These are phyloP conservation scores for Falco berigora DNA, from an alignment of 2,797 vertebrate species.

Conservation along the genomic window DNA sequence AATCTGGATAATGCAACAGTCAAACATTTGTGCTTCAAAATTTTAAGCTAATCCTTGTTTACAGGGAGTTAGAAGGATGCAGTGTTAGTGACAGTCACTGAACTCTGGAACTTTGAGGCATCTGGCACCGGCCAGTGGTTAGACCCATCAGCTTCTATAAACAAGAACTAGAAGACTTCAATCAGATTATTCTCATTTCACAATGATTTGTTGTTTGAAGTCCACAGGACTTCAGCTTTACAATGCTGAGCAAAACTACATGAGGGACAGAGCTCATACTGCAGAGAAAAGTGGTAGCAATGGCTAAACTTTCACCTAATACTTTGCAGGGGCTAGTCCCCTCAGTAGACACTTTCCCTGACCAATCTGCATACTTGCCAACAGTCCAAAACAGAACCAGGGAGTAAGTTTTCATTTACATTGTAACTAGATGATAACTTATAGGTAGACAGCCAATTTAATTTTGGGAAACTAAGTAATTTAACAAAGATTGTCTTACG, in stretches of 20 bases:
- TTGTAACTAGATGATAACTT: not conserved
- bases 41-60: conserved; percentile 1
- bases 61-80: not conserved
- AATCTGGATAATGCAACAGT: not conserved
- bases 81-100: not conserved
- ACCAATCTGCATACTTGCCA: not conserved
- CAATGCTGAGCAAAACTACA: not conserved
- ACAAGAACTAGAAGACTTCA: not conserved
- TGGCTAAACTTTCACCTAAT: not conserved
- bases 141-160: not conserved
- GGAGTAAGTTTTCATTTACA: not conserved
- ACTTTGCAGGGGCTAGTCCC: not conserved
- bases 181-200: not conserved
- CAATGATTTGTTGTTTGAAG: not conserved
- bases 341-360: not conserved
- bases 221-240: not conserved
- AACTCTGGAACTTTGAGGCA: not conserved
- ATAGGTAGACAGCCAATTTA: not conserved
- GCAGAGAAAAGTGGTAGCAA: not conserved
- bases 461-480: not conserved
- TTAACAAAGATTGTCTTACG: not conserved
- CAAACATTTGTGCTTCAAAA: not conserved
- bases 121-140: not conserved
- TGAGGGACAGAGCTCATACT: not conserved
- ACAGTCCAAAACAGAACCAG: not conserved